These are phyloP conservation scores for Rhinichthys osculus DNA, from an alignment of 2,797 vertebrate genomes.

Conservation along the genomic window DNA sequence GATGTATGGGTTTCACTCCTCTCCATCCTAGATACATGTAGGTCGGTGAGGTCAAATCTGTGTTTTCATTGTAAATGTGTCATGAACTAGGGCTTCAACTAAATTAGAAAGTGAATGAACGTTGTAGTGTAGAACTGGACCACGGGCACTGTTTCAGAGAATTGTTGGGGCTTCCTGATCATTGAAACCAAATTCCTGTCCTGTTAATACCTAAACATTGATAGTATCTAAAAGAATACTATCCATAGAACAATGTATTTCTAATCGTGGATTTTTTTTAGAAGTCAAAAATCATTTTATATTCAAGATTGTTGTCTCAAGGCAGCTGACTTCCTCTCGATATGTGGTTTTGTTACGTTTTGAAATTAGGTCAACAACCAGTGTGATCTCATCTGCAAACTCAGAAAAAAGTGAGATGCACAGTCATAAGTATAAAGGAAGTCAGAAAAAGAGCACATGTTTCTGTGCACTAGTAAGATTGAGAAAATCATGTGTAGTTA, in stretches of 20 bases:
- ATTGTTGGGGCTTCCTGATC: background rate
- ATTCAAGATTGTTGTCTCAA: background rate
- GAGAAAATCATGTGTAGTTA: background rate
- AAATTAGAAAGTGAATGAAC: background rate
- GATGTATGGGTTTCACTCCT: background rate
- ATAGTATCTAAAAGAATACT: background rate
- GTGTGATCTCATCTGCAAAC: conserved; percentile 4
- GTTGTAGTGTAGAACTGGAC: background rate
- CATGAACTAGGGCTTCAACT: background rate
- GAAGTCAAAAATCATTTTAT: background rate
- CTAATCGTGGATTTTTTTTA: background rate
- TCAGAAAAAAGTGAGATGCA: background rate
- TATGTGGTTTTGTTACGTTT: background rate
- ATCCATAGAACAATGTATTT: background rate
- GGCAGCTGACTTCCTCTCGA: conserved; percentile 10
- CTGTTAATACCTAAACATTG: background rate
- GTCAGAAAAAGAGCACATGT: background rate
- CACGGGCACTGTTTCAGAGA: background rate
- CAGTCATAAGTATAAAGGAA: background rate
- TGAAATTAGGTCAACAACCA: conserved; percentile 18
- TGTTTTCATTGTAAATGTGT: background rate
- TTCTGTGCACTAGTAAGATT: no score
- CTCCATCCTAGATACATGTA: background rate
- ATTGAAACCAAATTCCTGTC: background rate
- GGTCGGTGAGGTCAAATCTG: conserved; percentile 10